Evolutionary conservation across 2,113 vertebrate species (phyloP).

Genomic region (Phoenicopterus ruber): DNA sequence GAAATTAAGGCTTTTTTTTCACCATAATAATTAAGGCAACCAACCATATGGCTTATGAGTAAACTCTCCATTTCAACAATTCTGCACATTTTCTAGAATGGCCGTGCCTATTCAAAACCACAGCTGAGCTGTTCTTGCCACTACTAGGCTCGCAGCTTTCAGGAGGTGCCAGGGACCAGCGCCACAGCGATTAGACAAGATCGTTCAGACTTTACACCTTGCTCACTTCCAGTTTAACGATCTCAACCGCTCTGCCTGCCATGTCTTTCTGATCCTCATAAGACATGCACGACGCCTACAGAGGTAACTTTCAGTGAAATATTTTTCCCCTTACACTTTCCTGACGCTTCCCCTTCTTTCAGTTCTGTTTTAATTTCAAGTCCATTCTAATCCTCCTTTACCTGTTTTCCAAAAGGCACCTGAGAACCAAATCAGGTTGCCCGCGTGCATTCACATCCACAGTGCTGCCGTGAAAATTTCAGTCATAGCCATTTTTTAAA

Average conservation of each 20-base stretch:
- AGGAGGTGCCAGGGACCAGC: neutral
- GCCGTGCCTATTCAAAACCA: neutral
- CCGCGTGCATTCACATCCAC: fast-evolving
- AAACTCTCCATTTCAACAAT: neutral
- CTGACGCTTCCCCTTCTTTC: neutral
- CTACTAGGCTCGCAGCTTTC: neutral
- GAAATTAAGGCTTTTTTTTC: neutral
- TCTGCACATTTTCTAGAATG: neutral
- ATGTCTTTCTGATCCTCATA: neutral
- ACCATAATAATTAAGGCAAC: neutral
- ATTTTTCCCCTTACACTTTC: neutral
- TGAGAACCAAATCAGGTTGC: neutral
- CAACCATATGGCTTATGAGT: neutral
- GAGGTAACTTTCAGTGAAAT: neutral
- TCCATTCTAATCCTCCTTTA: neutral
- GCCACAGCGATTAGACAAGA: neutral
- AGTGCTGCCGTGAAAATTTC: neutral
- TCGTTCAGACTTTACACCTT: neutral
- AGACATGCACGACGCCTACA: neutral
- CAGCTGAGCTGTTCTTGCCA: neutral
- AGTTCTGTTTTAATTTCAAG: neutral
- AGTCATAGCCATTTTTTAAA: neutral
- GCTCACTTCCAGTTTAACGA: neutral
- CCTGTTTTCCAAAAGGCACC: neutral
- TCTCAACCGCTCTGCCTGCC: neutral